Evolutionary conservation across 2,888 invertebrate genomes (phyloP), one percentile per base, ranked within the genome.

Genomic region (Coremacera marginata): DNA sequence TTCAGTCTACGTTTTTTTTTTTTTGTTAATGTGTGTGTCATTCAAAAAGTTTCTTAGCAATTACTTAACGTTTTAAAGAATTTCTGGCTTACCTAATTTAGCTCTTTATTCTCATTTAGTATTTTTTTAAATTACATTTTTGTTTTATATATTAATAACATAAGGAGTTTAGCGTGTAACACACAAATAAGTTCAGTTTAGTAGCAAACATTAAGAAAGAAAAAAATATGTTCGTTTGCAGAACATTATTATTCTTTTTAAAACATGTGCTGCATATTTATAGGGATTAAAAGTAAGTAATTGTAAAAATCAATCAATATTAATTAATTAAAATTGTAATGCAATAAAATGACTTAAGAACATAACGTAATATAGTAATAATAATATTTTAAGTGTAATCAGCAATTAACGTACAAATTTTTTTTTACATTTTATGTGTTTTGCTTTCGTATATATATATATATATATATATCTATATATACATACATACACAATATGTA

Each of bases 401-500:
- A 70, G 51, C 25, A 52, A 70, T 51, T 49, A 52, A 27, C 3
- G 22, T 51, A 27, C 8, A 52, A 52, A n/a, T 31, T 16, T 19
- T 55, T 31, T 62, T 25, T 57, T 75, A 57, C 68, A 60, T 68
- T 57, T 75, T 65, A 55, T 67, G 60, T 68, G 68, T 68, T 67
- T 55, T 60, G 14, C 37, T 19, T 57, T 44, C 22, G 31, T 57
- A 37, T 19, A 55, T 22, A 9, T 55, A 16, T 60, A 37, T 72
- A 2, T 51, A 4, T 73, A n/a, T 31, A 34, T 70, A 70, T 57
- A 70, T 57, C 55, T 55, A 51, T 57, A 52, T 60, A 71, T 60
- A 34, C 5, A 25, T 3, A 63, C n/a, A 34, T 37, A 67, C 49
- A n/a, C 5, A 22, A 63, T 27, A 31, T 73, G 49, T 49, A 34